Evolutionary conservation across 2,888 invertebrate species (phyloP), one percentile per base, ranked within the genome.

Genomic region (Notodonta dromedarius): DNA sequence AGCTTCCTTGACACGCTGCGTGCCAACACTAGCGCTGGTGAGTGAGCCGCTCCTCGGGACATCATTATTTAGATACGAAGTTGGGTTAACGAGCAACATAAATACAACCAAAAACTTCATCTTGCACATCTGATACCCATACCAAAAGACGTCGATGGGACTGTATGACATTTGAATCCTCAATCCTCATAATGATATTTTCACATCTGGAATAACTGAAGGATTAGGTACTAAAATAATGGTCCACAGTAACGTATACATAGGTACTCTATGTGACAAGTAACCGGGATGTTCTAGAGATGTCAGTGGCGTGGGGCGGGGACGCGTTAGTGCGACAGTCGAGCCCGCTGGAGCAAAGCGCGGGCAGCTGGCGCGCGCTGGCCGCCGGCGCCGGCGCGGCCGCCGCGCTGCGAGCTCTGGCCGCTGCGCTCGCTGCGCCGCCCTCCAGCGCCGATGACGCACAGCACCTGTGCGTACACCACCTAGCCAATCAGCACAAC

Each of bases 1-100:
- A 82, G 84, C 50, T 95, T 94, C 71, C 89, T 96, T 39, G 81
- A 94, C 64, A 77, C 85, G 9, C 85, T 96, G 65, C 95, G 94
- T 60, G 81, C 81, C 57, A 91, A 94, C 72, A 85, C 85, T 40
- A 91, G 90, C 68, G 70, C 80, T 5, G 89, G 92, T 91, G 63
- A 61, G 57, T 58, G 6, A 57, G 42, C 32, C 42, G 39, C 14
- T 13, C 8, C n/a, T 13, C 5, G n/a, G 5, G 7, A n/a, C n/a
- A 46, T 16, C 4, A n/a, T 12, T 6, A 48, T 35, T 35, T 24
- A 24, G 24, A 2, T 24, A 24, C 24, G 24, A 24, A 35, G 6
- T 35, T 35, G 35, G 6, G 35, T 35, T 24, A 24, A 1, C 24
- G 24, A 24, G 24, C 2, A 24, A 24, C 24, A 24, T 24, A 24